Base-by-base conservation (phyloP, 1,140 invertebrate genomes). In the Tachypleus tridentatus region DNA sequence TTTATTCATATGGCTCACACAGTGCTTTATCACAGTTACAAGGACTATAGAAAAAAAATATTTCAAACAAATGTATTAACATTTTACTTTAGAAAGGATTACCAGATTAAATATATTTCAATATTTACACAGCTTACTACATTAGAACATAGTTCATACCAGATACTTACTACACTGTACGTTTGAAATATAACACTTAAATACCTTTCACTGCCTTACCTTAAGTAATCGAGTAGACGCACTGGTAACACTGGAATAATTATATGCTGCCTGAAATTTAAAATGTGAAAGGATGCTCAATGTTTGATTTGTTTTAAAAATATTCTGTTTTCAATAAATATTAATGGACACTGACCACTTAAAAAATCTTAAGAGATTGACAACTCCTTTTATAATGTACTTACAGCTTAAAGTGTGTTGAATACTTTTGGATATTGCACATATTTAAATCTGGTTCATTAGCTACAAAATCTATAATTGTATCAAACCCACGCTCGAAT, bases 241-340 rank as follows among this genome's bases (percentile, higher is more conserved):
- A 85, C 81, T 11, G 94, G 93, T 67, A 98, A 76, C 68, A 96
- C 87, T 50, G 95, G 93, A 76, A 98, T 97, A 74, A 91, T 97
- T 73, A 98, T 92, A 73, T 97, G 93, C 76, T 98, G 94, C 94
- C 77, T 79, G 71, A 56, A 75, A 70, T 49, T 64, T 61, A 67
- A 4, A 67, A 6, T 5, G 7, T 52, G 29, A 50, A 49, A 29
- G 29, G 29, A 29, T 29, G 29, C 29, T 29, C 0, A 29, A 29
- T 29, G 29, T 57, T 60, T 50, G 49, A 11, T 52, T 11, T 6
- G 10, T 52, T 51, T 52, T 61, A 10, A 51, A 61, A 5, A 61
- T 10, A 53, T 10, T 53, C 4, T 8, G 5, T 53, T 4, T 3
- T 53, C 29, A 52, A 5, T 7, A 10, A 4, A 61, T 29, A 49